Conservation (phyloP, 2,888 invertebrate genomes). For the Eupelmus urozonus region DNA sequence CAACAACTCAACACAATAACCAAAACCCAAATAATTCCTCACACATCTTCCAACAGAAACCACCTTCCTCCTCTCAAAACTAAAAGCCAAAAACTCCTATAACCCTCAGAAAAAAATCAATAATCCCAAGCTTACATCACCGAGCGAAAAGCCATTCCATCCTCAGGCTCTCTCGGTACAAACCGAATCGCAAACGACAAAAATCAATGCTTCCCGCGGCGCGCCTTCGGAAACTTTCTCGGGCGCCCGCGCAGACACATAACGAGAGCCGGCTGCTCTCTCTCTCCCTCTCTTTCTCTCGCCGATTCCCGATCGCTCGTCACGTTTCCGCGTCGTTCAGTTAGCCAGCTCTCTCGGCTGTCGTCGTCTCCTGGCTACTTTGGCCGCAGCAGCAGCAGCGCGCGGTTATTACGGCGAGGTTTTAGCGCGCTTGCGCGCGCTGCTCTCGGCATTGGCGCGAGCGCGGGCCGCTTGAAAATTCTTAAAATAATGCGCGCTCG, state of each 20-base stretch:
- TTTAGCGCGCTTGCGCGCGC: no score
- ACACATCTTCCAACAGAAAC: no score
- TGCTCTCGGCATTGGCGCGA: slow-evolving; percentile 55
- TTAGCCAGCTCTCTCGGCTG: background rate
- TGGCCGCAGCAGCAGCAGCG: background rate
- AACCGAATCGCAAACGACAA: slow-evolving; percentile 31
- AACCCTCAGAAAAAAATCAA: no score
- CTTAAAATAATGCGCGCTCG: slow-evolving; percentile 56
- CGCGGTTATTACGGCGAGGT: slow-evolving; percentile 49
- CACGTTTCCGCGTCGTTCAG: slow-evolving; percentile 9
- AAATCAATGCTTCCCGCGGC: slow-evolving; percentile 43
- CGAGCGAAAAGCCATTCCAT: no score
- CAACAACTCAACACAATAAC: no score
- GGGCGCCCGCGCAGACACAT: slow-evolving; percentile 26
- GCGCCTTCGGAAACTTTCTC: slow-evolving; percentile 46
- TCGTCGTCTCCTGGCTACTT: background rate
- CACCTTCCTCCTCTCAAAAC: no score
- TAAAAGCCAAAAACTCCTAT: no score
- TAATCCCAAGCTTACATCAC: no score
- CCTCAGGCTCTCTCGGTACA: no score
- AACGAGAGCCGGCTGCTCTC: background rate
- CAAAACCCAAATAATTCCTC: no score
- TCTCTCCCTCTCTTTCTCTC: slow-evolving; percentile 4
- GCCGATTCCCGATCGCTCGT: background rate
- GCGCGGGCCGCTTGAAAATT: no score